Evolutionary conservation across 53 echinoderm and acorn worm genomes (phyloP), one percentile per base, ranked within the genome.

Genomic region (Stichopus horrens): DNA sequence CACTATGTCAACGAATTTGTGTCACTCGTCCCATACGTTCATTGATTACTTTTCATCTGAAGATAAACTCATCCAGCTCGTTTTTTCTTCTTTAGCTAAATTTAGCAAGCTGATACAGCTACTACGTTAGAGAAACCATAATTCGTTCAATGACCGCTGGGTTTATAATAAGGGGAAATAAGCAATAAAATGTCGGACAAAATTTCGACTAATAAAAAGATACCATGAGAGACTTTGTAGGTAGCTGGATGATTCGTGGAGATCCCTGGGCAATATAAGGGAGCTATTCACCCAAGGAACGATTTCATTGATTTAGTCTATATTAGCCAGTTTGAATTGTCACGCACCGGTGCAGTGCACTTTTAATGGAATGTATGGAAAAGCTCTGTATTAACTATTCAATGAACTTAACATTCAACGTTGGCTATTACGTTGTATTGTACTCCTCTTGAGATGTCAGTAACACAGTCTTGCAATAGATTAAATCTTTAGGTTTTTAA

Each of bases 311-410:
- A 79, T 79, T 79, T 54, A n/a, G 19, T n/a, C 53, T 52, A 55
- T 79, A 79, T 79, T 52, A 19, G 79, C 55, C n/a, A n/a, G n/a
- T 54, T 19, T 3, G 56, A 10, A 79, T 79, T 79, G 79, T 79
- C 79, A 79, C 79, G 79, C 79, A 79, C 79, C 54, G 56, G 79
- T 79, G 79, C 79, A 79, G n/a, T 79, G 79, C 9, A 79, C 79
- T 79, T 79, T 79, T 14, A 9, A 79, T 63, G 63, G 37, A 37
- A 37, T 37, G 37, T 37, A 37, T 37, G 37, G 37, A 37, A 37
- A 37, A 37, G 37, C 37, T 37, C 37, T 37, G 37, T 37, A 37
- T 37, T 37, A 37, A 37, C 37, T 37, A 37, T 37, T 37, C 37
- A 37, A 37, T 37, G 37, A 37, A 37, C 37, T 37, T 37, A 37